Conservation (phyloP, 2,888 invertebrate genomes). For the Nymphalis polychloros region DNA sequence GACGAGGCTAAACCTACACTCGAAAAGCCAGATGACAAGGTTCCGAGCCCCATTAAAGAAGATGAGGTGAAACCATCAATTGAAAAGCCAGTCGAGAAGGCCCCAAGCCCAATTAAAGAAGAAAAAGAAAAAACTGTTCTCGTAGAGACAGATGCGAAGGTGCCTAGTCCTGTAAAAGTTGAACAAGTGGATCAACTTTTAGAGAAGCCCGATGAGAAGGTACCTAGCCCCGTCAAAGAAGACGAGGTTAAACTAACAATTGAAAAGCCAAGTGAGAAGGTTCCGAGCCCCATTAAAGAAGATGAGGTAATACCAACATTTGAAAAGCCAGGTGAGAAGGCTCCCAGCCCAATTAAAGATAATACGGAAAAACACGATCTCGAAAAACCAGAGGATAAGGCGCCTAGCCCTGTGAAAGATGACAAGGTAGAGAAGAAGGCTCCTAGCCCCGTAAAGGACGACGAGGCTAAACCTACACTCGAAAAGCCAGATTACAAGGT, state of each 20-base stretch:
- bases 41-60: constrained; percentile 6
- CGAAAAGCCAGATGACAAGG: constrained; percentile 18
- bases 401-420: no score
- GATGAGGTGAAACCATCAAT: no score
- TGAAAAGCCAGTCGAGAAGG: no score
- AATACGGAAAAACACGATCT: neutral
- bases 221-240: no score
- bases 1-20: neutral
- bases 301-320: constrained; percentile 28
- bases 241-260: no score
- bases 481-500: constrained; percentile 21
- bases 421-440: constrained; percentile 14
- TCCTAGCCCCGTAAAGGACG: constrained; percentile 6
- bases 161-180: constrained; percentile 3
- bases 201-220: no score
- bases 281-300: neutral
- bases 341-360: no score
- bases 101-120: no score
- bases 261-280: no score
- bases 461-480: neutral
- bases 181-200: constrained; percentile 1
- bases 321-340: constrained; percentile 23
- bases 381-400: constrained; percentile 18
- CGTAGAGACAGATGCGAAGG: no score
- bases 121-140: no score